These are phyloP conservation scores for Oxycera nigricornis DNA, from an alignment of 2,888 invertebrate species.

Conservation along the genomic window DNA sequence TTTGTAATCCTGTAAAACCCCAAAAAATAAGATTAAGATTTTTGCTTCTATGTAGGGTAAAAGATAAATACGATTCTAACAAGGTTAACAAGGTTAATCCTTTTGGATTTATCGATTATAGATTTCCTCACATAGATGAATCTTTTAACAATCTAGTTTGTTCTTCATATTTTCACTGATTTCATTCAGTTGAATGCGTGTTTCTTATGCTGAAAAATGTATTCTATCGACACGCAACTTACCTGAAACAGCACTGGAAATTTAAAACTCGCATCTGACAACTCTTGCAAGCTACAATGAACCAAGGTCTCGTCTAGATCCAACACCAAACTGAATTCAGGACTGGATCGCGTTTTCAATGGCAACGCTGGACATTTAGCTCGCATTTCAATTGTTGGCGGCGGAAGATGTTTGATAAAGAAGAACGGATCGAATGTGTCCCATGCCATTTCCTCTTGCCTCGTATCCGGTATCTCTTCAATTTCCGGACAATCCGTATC, in stretches of 20 bases:
- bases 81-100: too few species aligned
- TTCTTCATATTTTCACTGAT: background rate
- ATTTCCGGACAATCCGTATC: slow-evolving; percentile 51
- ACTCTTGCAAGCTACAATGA: slow-evolving; percentile 90
- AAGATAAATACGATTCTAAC: too few species aligned
- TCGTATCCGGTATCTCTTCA: slow-evolving; percentile 50
- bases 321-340: slow-evolving; percentile 85
- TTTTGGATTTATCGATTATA: too few species aligned
- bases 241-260: slow-evolving; percentile 90
- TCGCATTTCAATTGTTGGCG: slow-evolving; percentile 78
- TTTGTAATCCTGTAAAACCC: slow-evolving; percentile 75
- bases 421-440: slow-evolving; percentile 89
- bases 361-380: slow-evolving; percentile 77
- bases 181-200: background rate
- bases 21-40: background rate
- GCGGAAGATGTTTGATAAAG: slow-evolving; percentile 91
- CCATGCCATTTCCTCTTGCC: slow-evolving; percentile 63
- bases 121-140: too few species aligned
- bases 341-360: slow-evolving; percentile 88
- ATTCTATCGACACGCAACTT: too few species aligned
- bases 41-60: too few species aligned
- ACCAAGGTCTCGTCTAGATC: slow-evolving; percentile 91
- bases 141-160: background rate
- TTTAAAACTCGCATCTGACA: slow-evolving; percentile 90
- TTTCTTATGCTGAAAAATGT: background rate